These are phyloP conservation scores for Harpagoxenus sublaevis DNA, from an alignment of 2,888 invertebrate species.

Conservation along the genomic window DNA sequence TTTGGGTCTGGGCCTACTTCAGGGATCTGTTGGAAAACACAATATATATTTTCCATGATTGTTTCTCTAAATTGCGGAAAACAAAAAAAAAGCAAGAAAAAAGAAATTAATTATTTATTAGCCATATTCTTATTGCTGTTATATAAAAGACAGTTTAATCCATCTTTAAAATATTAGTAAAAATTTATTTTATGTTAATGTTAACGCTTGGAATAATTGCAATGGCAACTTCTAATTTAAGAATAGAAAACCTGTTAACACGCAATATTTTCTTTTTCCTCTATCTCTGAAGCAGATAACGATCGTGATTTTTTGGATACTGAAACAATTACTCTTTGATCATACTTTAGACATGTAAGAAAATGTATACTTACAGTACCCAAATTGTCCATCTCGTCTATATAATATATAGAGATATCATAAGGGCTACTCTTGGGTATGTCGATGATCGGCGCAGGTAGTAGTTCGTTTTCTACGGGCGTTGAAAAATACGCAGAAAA, in stretches of 20 bases:
- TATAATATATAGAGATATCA: constrained; percentile 89
- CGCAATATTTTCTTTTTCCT: background rate
- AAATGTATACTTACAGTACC: constrained; percentile 75
- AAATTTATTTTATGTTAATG: background rate
- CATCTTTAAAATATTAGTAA: background rate
- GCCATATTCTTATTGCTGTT: constrained; percentile 39
- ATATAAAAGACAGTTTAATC: constrained; percentile 20
- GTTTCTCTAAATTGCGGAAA: background rate
- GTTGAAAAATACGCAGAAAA: constrained; percentile 86
- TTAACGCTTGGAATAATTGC: background rate
- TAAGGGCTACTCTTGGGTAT: constrained; percentile 87
- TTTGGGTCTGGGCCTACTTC: constrained; percentile 89
- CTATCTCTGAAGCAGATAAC: background rate
- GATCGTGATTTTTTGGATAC: background rate
- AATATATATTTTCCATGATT: constrained; percentile 8
- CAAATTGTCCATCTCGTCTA: constrained; percentile 85
- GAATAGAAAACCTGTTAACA: background rate
- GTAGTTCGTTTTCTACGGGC: constrained; percentile 81
- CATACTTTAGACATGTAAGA: background rate
- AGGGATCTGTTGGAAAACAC: constrained; percentile 56
- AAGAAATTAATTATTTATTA: constrained; percentile 84
- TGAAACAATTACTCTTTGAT: background rate
- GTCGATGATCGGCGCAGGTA: constrained; percentile 88
- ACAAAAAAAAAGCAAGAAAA: background rate
- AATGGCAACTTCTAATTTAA: background rate